Percentiles rank a stretch among this genome's conserved stretches.
phyloP scores from a whole-genome alignment of 2,113 vertebrate genomes.

The Odobenus rosmarus region DNA sequence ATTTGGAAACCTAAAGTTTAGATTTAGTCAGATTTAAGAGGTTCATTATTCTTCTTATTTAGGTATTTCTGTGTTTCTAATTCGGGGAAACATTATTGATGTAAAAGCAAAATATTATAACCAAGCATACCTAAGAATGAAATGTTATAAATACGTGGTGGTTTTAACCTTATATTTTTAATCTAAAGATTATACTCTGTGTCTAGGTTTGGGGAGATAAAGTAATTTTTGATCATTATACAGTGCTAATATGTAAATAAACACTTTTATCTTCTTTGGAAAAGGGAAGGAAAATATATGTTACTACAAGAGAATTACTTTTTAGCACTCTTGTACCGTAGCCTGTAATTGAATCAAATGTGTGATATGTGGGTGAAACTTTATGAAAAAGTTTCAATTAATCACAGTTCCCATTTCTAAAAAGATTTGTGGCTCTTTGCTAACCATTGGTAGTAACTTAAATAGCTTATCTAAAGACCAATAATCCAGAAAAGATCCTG shows the following conservation, averaged over 20 bases:
- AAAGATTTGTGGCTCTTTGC: constrained; percentile 15
- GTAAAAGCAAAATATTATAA: constrained; percentile 17
- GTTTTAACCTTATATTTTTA: constrained; percentile 47
- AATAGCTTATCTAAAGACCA: constrained; percentile 39
- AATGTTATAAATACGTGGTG: not conserved
- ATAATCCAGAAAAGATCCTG: not conserved
- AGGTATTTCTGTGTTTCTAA: constrained; percentile 16
- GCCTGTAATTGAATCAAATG: not conserved
- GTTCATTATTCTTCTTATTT: constrained; percentile 9
- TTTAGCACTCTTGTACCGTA: not conserved
- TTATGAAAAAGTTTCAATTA: not conserved
- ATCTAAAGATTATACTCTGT: not conserved
- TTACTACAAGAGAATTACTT: constrained; percentile 8
- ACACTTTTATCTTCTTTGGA: not conserved
- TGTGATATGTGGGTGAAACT: constrained; percentile 1
- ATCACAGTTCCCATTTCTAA: constrained; percentile 5
- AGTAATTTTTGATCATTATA: constrained; percentile 7
- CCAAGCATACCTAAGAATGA: not conserved
- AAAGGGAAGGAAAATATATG: not conserved
- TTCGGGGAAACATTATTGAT: not conserved
- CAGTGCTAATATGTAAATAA: not conserved
- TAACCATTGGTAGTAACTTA: constrained; percentile 34
- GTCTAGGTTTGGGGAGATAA: not conserved
- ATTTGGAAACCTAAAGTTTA: constrained; percentile 52
- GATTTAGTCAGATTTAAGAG: not conserved